Percentiles rank a stretch among this genome's conserved stretches.
phyloP scores from a whole-genome alignment of 2,797 vertebrate genomes.

The Neosilurus mollespiculum region DNA sequence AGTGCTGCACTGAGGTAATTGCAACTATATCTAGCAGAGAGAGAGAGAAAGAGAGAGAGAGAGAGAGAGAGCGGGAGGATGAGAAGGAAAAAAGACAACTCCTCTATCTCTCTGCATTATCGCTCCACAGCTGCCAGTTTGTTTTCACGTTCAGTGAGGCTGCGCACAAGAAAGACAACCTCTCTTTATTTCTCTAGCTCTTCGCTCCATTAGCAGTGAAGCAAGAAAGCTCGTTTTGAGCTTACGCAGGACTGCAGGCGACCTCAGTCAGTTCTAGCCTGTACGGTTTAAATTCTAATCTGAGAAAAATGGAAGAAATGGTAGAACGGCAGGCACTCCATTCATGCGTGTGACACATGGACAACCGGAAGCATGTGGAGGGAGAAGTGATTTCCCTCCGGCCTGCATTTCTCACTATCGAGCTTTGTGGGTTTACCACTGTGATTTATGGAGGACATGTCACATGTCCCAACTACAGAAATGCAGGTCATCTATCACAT shows the following conservation, averaged over 20 bases:
- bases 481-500: neutral
- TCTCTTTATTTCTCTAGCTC: neutral
- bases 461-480: neutral
- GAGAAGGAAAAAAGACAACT: conserved; percentile 4
- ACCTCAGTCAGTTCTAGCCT: neutral
- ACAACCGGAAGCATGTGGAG: conserved; percentile 20
- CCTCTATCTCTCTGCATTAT: conserved; percentile 21
- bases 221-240: conserved; percentile 24
- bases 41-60: neutral
- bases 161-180: neutral
- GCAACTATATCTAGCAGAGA: conserved; percentile 32
- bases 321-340: neutral
- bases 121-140: neutral
- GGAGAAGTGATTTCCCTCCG: neutral
- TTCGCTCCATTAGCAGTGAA: conserved; percentile 1
- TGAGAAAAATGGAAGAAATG: neutral
- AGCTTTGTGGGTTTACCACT: neutral
- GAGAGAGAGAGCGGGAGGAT: neutral
- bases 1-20: conserved; percentile 43
- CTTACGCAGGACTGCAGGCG: neutral
- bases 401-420: neutral
- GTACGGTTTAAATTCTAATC: conserved; percentile 10
- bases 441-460: conserved; percentile 28
- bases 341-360: conserved; percentile 16
- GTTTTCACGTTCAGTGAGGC: neutral